Evolutionary conservation across 2,113 vertebrate species (phyloP), one percentile per base, ranked within the genome.

Genomic region (Anguilla japonica): DNA sequence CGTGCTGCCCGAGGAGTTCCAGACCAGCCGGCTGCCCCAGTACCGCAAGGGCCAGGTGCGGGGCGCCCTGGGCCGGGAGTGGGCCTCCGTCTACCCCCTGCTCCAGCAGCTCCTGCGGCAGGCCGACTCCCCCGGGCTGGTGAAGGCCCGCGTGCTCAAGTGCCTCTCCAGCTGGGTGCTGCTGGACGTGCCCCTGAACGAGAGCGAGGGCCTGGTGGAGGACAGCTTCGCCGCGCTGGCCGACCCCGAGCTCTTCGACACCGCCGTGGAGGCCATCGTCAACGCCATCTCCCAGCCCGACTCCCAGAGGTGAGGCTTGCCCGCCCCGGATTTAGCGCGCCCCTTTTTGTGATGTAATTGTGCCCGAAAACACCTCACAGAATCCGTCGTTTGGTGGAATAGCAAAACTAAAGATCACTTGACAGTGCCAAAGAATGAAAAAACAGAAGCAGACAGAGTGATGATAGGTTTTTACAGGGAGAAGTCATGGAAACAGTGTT

Each of bases 101-200:
- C 95, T 99, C 87, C 98, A 98, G 91, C 98, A 99, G 94, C 96
- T 99, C 88, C 93, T 99, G 43, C 96, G 96, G 88, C 96, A 98
- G 92, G 95, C 97, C 79, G 98, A 98, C 95, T 98, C 97, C 82
- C 98, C 98, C 0, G 96, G 97, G 88, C 97, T 97, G 85, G 98
- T 99, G 91, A 98, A 98, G 92, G 98, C 99, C 93, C 99, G 99
- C 81, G 98, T 98, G 87, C 94, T 99, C 90, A 99, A 98, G 93
- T 99, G 98, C 93, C 97, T 99, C 93, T 99, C 98, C 89, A 99
- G 98, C 89, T 99, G 98, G 98, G 97, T 99, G 79, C 96, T 98
- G 93, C 94, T 99, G 93, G 98, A 99, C 87, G 97, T 99, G 86
- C 97, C 98, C 0, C 94, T 99, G 89, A 97, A 93, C 89, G 98